Conservation (phyloP, 2,888 invertebrate genomes). For the Cosmia pyralina region DNA sequence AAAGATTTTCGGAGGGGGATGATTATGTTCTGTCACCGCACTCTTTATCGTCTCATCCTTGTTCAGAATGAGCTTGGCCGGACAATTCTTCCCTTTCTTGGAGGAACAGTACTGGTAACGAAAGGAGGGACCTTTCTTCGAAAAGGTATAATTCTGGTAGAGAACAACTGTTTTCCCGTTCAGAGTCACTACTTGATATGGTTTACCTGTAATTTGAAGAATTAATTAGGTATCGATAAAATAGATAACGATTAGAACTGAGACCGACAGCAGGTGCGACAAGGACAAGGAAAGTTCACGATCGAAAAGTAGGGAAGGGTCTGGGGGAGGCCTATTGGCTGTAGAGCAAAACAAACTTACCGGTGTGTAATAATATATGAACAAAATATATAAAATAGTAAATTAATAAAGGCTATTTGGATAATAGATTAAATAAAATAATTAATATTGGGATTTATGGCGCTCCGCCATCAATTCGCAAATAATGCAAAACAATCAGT, state of each 20-base stretch:
- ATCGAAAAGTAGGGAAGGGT: neutral
- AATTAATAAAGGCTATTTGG: no score
- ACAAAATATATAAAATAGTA: no score
- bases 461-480: neutral
- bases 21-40: conserved; percentile 62
- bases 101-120: conserved; percentile 63
- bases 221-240: neutral
- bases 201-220: conserved; percentile 33
- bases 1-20: conserved; percentile 61
- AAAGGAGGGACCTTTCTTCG: conserved; percentile 46
- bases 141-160: conserved; percentile 59
- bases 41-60: conserved; percentile 50
- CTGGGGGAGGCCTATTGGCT: no score
- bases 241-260: neutral
- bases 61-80: conserved; percentile 64
- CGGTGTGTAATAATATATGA: no score
- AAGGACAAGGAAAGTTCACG: neutral
- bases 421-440: neutral
- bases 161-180: conserved; percentile 48
- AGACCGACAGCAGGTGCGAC: neutral
- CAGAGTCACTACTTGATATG: conserved; percentile 34
- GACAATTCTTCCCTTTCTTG: conserved; percentile 55
- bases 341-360: neutral
- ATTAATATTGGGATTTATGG: neutral
- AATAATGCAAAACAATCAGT: neutral